phyloP scores from a whole-genome alignment of 2,113 vertebrate genomes.

The Chionis minor region DNA sequence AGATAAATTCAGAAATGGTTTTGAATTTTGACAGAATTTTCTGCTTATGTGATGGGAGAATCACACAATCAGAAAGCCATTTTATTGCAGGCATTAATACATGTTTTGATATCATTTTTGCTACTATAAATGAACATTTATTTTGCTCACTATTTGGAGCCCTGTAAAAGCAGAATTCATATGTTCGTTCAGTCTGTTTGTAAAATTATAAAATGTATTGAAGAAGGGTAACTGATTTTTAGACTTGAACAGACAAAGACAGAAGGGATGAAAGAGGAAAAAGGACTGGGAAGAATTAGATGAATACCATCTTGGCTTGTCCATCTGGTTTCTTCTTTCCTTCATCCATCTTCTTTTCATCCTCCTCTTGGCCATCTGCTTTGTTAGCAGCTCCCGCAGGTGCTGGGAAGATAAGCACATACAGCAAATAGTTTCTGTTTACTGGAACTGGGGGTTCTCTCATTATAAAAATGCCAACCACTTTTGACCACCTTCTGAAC shows the following conservation, averaged over 20 bases:
- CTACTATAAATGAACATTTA: background rate
- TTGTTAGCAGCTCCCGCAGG: background rate
- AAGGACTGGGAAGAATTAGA: background rate
- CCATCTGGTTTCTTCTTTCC: background rate
- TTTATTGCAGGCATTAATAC: background rate
- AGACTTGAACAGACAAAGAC: background rate
- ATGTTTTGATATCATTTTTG: background rate
- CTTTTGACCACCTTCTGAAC: background rate
- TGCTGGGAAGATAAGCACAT: background rate
- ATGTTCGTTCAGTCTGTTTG: background rate
- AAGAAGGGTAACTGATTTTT: background rate
- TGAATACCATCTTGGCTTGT: background rate
- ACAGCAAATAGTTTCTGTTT: background rate
- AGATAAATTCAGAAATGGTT: background rate
- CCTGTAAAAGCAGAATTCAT: background rate
- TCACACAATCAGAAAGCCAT: background rate
- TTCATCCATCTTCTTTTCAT: background rate
- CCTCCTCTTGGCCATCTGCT: conserved; percentile 12
- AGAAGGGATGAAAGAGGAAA: conserved; percentile 11
- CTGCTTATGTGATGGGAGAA: background rate
- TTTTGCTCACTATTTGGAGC: background rate
- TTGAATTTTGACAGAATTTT: background rate
- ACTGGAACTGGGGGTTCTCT: background rate
- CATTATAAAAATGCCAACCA: background rate
- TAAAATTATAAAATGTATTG: background rate